Percentiles rank a stretch among this genome's conserved stretches.
phyloP scores from a whole-genome alignment of 2,888 invertebrate species.

The Tuta absoluta region DNA sequence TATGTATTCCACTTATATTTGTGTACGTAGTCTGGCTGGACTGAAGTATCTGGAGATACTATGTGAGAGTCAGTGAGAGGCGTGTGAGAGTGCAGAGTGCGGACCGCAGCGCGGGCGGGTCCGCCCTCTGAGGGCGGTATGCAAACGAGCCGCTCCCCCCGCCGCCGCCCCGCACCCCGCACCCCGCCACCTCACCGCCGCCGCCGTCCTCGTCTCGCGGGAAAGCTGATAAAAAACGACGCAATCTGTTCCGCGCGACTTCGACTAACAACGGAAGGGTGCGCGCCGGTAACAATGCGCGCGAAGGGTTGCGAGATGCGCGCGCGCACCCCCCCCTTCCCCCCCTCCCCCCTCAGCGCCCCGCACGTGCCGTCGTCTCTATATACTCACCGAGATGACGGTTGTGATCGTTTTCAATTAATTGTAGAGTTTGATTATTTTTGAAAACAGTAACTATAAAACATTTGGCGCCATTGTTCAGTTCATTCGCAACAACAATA shows the following conservation, averaged over 20 bases:
- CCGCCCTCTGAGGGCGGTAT: slow-evolving; percentile 41
- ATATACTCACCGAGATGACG: slow-evolving; percentile 14
- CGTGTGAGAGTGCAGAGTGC: slow-evolving; percentile 37
- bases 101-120: no score
- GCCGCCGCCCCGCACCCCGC: slow-evolving; percentile 37
- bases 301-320: slow-evolving; percentile 53
- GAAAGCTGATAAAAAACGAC: slow-evolving; percentile 43
- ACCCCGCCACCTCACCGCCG: slow-evolving; percentile 37
- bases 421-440: not conserved
- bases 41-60: no score
- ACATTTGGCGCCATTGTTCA: not conserved
- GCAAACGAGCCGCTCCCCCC: slow-evolving; percentile 41
- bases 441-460: not conserved
- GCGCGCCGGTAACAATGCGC: slow-evolving; percentile 33
- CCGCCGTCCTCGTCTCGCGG: not conserved
- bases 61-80: not conserved
- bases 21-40: not conserved
- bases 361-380: not conserved
- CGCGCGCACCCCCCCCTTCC: slow-evolving; percentile 41
- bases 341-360: slow-evolving; percentile 32
- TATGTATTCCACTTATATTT: not conserved
- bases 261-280: slow-evolving; percentile 58
- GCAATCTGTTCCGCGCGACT: slow-evolving; percentile 61
- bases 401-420: not conserved
- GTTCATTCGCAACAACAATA: no score